Evolutionary conservation across 2,113 vertebrate species (phyloP).

Genomic region (Tragelaphus scriptus): DNA sequence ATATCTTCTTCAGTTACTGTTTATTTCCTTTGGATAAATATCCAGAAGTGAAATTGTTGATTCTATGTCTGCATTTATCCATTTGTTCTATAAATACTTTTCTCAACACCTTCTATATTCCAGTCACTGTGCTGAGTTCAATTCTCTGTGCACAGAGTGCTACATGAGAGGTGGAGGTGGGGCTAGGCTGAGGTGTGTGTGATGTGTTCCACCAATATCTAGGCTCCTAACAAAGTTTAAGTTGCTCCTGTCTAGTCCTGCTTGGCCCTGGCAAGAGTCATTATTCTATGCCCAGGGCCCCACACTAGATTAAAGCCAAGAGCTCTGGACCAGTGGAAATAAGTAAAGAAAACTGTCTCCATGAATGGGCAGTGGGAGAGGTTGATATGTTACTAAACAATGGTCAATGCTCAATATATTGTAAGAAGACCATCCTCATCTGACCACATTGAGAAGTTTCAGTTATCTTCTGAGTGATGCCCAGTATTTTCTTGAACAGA

Average conservation of each 20-base stretch:
- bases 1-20: too few species aligned
- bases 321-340: neutral
- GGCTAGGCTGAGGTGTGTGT: neutral
- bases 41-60: too few species aligned
- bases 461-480: neutral
- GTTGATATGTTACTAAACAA: neutral
- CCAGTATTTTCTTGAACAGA: neutral
- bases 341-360: neutral
- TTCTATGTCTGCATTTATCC: too few species aligned
- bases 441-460: neutral
- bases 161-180: neutral
- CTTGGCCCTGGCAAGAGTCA: neutral
- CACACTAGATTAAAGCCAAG: neutral
- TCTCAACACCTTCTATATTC: neutral
- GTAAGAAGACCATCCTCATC: neutral
- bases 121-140: neutral
- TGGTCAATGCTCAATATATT: neutral
- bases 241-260: neutral
- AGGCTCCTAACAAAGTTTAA: neutral
- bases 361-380: neutral
- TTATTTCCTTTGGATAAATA: too few species aligned
- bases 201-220: neutral
- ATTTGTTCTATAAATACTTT: too few species aligned
- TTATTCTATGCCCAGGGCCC: neutral
- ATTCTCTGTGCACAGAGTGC: neutral